Conservation (phyloP, 92 coral and sea anemone genomes). For the Epizoanthus illoricatus region DNA sequence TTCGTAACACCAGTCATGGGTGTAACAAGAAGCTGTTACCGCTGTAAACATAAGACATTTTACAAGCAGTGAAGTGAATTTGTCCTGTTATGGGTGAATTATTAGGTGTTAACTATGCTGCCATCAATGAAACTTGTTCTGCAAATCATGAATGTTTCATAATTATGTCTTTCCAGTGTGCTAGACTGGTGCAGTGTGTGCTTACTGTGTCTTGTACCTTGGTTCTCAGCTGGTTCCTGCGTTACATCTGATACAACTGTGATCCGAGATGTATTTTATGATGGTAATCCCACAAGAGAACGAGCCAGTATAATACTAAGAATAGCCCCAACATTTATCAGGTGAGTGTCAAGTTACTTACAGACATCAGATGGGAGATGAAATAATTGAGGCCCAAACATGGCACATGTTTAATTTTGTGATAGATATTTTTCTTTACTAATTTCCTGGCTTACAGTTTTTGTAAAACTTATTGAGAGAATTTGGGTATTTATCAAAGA, state of each 20-base stretch:
- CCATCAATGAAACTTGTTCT: not conserved
- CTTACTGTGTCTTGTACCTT: not conserved
- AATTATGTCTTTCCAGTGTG: not conserved
- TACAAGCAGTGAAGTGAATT: too few species aligned
- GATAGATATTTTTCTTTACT: too few species aligned
- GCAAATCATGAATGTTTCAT: not conserved
- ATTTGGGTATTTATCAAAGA: too few species aligned
- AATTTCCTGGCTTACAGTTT: too few species aligned
- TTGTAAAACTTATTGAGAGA: too few species aligned
- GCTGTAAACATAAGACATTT: too few species aligned
- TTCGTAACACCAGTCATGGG: too few species aligned
- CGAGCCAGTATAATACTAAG: slow-evolving; percentile 81
- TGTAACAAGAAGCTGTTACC: too few species aligned
- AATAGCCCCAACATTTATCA: slow-evolving; percentile 94
- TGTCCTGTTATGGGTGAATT: too few species aligned
- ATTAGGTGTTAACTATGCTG: not conserved
- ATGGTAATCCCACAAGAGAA: slow-evolving; percentile 87
- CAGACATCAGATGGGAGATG: not conserved
- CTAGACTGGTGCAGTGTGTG: too few species aligned
- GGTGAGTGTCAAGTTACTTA: slow-evolving; percentile 46
- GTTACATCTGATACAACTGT: slow-evolving; percentile 92
- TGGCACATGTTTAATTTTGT: too few species aligned
- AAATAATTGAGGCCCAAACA: not conserved
- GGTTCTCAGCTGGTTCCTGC: slow-evolving; percentile 83
- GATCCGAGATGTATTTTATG: slow-evolving; percentile 80